Evolutionary conservation across 2,113 vertebrate species (phyloP), one percentile per base, ranked within the genome.

Genomic region (Sclerurus mexicanus): DNA sequence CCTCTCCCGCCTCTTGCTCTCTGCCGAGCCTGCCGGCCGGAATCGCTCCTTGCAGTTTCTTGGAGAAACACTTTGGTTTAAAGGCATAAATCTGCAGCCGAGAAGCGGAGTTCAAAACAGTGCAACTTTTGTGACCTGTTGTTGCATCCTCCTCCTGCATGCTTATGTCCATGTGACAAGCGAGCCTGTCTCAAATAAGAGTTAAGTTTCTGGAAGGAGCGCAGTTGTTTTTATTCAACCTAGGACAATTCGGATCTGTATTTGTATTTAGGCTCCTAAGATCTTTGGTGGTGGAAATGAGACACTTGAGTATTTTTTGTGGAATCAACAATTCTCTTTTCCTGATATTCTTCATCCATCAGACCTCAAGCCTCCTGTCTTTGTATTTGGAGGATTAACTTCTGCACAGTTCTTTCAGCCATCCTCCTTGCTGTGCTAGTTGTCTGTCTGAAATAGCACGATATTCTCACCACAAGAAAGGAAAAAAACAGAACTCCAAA

Each of bases 331-430:
- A 8, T 46, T 88, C 68, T 79, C 27, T 72, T 9, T 59, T 78
- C 52, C 55, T 77, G 40, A 67, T 92, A 5, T 59, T 42, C 59
- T 71, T 52, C 59, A 63, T 59, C 58, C n/a, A 14, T 63, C 44
- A 78, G 72, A 46, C 40, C 4, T 27, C 40, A 44, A 74, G 40
- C 35, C 63, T 87, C 40, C 46, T 4, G 1, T 77, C 27, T 47
- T 92, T 47, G n/a, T 71, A 2, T 49, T 71, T 84, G 75, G 76
- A 90, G 39, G 72, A 78, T 84, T 94, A 94, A 60, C 30, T 90
- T 83, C n/a, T 93, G 47, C 52, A 21, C 50, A 60, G 35, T 35
- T 62, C 33, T 24, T 47, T 77, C 23, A 71, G 63, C n/a, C 39
- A 19, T 39, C 7, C 23, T 62, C 42, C 82, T 86, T 68, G 69